Evolutionary conservation across 2,113 vertebrate genomes (phyloP).

Genomic region (Otocyon megalotis): DNA sequence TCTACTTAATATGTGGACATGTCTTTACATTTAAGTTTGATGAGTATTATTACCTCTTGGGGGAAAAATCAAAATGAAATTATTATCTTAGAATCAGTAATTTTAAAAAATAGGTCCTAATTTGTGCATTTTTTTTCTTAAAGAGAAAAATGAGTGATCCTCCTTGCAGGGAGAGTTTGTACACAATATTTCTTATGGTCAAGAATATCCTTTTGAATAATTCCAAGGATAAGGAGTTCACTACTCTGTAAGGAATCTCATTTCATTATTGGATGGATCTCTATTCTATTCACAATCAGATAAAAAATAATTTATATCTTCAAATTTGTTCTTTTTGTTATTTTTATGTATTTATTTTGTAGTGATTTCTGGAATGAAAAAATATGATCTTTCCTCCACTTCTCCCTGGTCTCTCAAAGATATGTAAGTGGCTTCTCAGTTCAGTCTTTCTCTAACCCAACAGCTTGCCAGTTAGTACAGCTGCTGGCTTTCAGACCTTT

Average conservation of each 20-base stretch:
- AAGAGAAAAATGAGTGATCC: neutral
- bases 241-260: neutral
- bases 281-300: neutral
- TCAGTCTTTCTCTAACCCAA: neutral
- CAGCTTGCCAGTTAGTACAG: fast-evolving
- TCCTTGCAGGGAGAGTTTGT: neutral
- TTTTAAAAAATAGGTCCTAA: neutral
- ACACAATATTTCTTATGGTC: neutral
- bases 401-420: neutral
- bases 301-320: neutral
- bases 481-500: fast-evolving
- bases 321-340: neutral
- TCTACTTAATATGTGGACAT: neutral
- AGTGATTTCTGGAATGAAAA: neutral
- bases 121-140: neutral
- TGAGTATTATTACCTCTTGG: neutral
- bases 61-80: neutral
- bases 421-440: fast-evolving
- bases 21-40: neutral
- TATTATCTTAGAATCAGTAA: neutral
- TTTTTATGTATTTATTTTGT: neutral
- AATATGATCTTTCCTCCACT: neutral
- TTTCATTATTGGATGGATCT: neutral
- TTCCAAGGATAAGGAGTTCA: neutral
- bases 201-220: neutral